Conservation (phyloP, 2,888 invertebrate species). For the Sminthurinus aureus region DNA sequence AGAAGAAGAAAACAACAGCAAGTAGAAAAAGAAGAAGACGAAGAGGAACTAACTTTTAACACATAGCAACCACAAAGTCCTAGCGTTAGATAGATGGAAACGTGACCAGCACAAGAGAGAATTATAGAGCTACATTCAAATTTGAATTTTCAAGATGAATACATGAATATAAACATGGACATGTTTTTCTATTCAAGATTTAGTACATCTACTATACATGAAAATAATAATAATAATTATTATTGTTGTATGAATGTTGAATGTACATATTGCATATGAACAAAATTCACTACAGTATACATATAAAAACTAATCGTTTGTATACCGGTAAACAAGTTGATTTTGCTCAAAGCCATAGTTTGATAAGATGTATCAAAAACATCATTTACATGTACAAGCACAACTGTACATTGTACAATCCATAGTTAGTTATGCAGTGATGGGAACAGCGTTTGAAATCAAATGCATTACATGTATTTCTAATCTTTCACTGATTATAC, state of each 20-base stretch:
- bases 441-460: too few relatives aligned
- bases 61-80: background rate
- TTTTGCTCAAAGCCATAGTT: background rate
- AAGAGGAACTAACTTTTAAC: background rate
- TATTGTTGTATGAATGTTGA: background rate
- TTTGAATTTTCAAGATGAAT: background rate
- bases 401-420: too few relatives aligned
- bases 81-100: background rate
- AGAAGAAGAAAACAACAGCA: background rate
- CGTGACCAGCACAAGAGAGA: conserved; percentile 1
- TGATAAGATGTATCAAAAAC: too few relatives aligned
- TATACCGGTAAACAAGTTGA: background rate
- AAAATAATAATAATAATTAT: too few relatives aligned
- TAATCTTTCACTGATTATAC: background rate
- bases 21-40: background rate
- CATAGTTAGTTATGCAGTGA: too few relatives aligned
- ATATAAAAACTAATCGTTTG: background rate
- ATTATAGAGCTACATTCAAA: background rate
- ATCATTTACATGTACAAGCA: too few relatives aligned
- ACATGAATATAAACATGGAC: background rate
- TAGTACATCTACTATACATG: too few relatives aligned
- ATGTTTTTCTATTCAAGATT: background rate
- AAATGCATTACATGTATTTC: background rate
- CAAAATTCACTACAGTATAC: background rate
- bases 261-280: too few relatives aligned